Base-by-base conservation (phyloP, 2,797 vertebrate genomes). In the Rallus crepitans region DNA sequence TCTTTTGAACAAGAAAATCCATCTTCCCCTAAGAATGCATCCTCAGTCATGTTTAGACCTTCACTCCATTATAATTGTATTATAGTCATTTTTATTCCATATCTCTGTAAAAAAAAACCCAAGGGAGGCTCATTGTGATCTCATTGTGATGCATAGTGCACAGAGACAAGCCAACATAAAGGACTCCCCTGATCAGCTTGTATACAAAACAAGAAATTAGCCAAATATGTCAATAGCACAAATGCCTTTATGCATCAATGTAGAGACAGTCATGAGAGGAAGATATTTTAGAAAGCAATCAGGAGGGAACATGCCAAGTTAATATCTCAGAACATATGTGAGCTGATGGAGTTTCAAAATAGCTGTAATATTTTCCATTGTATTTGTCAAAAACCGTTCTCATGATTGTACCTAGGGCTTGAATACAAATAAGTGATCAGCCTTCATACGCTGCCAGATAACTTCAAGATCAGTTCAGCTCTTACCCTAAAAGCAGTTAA, bases 311-410 rank as follows among this genome's bases (percentile, higher is more conserved):
- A 48, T 11, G 91, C 93, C 85, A 93, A 94, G 69, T 94, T 91
- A 94, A 59, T 94, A 94, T 90, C 80, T 94, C 69, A 93, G 93
- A 95, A 72, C 94, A 91, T 88, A 90, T 92, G 94, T 78, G 69
- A 94, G 63, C 35, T 88, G 66, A 94, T 83, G 56, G 20, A 60
- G 87, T 93, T 94, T 96, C 73, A 90, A 94, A 94, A 88, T 64
- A 91, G 35, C 52, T 63, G 70, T 87, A 94, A 94, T 94, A 84
- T 91, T 94, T 97, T 97, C 96, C 96, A 90, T 47, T 87, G 73
- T 76, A 79, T 94, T 90, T 79, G 42, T 90, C 94, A 94, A 84
- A 93, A 92, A 88, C 71, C 33, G 23, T 64, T 88, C 76, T 69
- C 94, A 30, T 56, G 82, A 69, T 85, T 81, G 30, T 76, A 90